Evolutionary conservation across 1,140 invertebrate species (phyloP).

Genomic region (Fopius arisanus): DNA sequence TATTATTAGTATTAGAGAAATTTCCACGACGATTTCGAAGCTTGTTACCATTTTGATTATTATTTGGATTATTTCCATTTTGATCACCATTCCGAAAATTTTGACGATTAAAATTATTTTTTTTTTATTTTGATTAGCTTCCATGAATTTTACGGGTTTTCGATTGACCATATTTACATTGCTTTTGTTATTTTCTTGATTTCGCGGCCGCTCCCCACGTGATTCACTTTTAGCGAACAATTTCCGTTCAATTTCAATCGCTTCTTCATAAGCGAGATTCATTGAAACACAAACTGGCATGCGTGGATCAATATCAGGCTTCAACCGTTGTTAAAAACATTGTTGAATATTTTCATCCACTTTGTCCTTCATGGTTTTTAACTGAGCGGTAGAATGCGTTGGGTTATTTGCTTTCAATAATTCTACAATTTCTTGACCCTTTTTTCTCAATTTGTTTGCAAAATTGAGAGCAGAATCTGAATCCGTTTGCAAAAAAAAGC

Average conservation of each 20-base stretch:
- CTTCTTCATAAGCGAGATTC: not conserved
- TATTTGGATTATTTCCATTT: no score
- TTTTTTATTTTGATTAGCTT: not conserved
- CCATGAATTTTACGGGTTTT: not conserved
- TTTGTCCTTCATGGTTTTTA: not conserved
- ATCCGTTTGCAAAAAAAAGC: not conserved
- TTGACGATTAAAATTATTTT: no score
- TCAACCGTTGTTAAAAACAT: slow-evolving; percentile 13
- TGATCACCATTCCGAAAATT: no score
- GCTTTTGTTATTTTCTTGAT: not conserved
- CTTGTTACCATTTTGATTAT: no score
- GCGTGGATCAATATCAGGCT: slow-evolving; percentile 20
- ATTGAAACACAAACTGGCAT: not conserved
- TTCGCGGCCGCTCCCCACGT: not conserved
- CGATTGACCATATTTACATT: not conserved
- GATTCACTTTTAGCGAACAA: not conserved
- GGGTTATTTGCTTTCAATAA: not conserved
- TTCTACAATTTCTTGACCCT: slow-evolving; percentile 16
- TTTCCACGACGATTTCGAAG: no score
- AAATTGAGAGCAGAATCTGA: not conserved
- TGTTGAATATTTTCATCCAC: not conserved
- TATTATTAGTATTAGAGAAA: no score
- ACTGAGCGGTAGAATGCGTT: not conserved
- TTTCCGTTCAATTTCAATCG: not conserved
- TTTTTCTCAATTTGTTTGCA: slow-evolving; percentile 9